Evolutionary conservation across 1,140 invertebrate species (phyloP).

Genomic region (Leptinotarsa lineolata): DNA sequence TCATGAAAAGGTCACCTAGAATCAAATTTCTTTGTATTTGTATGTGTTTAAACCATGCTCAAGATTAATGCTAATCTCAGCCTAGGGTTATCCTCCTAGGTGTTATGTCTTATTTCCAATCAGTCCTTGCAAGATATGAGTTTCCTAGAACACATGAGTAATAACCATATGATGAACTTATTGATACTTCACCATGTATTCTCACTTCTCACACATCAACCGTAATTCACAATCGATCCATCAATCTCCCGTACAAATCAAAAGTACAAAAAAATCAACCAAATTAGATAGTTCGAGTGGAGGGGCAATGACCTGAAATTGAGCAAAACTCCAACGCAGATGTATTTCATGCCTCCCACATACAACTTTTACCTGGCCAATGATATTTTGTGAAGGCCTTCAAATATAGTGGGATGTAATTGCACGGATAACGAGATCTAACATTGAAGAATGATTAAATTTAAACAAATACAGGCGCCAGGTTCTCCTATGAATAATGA

Average conservation of each 20-base stretch:
- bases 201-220: neutral
- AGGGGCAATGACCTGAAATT: constrained; percentile 24
- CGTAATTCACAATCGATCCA: neutral
- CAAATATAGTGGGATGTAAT: constrained; percentile 22
- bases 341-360: constrained; percentile 23
- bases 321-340: constrained; percentile 22
- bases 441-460: constrained; percentile 26
- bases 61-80: no score
- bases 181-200: neutral
- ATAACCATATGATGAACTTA: no score
- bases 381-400: constrained; percentile 21
- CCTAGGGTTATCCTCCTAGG: no score
- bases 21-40: no score
- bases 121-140: no score
- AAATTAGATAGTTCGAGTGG: constrained; percentile 11
- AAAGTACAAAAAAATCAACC: constrained; percentile 3
- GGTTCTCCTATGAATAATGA: neutral
- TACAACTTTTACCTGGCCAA: constrained; percentile 25
- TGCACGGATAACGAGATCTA: constrained; percentile 24
- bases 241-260: neutral
- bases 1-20: no score
- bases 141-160: no score
- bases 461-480: constrained; percentile 21
- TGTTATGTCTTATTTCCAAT: no score
- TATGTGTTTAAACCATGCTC: no score